These are phyloP conservation scores for Conus canariensis DNA, from an alignment of 2,888 invertebrate species.

Conservation along the genomic window DNA sequence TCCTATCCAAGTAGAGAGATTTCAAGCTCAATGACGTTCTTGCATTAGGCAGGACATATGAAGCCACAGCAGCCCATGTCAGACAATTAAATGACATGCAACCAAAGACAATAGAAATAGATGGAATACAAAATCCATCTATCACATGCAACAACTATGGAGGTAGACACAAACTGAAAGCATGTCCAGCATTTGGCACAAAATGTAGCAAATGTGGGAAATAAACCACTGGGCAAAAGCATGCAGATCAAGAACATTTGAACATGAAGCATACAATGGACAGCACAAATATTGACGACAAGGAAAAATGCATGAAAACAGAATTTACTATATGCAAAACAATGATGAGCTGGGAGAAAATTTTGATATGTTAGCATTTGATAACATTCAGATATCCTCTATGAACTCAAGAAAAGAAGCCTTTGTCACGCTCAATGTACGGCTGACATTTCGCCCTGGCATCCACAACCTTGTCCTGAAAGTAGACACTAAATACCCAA, in stretches of 20 bases:
- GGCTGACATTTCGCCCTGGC: neutral
- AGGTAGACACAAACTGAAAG: neutral
- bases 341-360: neutral
- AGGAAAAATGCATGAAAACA: neutral
- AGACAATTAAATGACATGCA: neutral
- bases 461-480: conserved; percentile 38
- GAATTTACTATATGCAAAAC: neutral
- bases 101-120: neutral
- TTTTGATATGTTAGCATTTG: neutral
- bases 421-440: neutral
- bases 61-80: neutral
- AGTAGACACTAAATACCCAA: conserved; percentile 47
- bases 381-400: neutral
- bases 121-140: neutral
- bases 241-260: neutral
- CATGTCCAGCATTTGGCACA: neutral
- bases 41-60: neutral
- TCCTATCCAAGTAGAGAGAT: neutral
- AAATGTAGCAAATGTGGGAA: neutral
- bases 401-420: neutral
- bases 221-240: conserved; percentile 1
- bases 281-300: neutral
- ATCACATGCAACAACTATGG: neutral
- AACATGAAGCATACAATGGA: neutral
- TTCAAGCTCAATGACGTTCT: neutral